Evolutionary conservation across 2,113 vertebrate species (phyloP), one percentile per base, ranked within the genome.

Genomic region (Cephalopterus ornatus): DNA sequence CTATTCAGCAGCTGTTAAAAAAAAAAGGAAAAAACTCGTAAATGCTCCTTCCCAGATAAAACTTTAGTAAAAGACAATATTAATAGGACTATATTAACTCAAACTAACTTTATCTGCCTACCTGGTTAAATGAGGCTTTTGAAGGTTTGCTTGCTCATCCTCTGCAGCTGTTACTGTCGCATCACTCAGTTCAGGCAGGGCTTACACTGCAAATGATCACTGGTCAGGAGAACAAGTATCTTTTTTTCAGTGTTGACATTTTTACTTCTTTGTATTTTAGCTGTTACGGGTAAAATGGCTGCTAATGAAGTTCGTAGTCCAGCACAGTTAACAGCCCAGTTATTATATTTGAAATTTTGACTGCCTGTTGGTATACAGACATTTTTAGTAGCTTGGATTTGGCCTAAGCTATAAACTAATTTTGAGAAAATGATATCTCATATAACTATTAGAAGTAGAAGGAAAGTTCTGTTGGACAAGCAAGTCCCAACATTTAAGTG

Each of bases 351-450:
- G 24, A 90, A 68, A 26, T 39, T 82, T 89, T 86, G 32, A 37
- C 72, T 75, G 27, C 42, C 21, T 15, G 21, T 33, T 73, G 28
- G 9, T 52, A 52, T 35, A 35, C 41, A 35, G 77, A 70, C 16
- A 33, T 71, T 91, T 95, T 70, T 66, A 82, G 70, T 37, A 46
- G 28, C 75, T 90, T 85, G 42, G 65, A 82, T 84, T 70, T 90
- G 81, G n/a, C 47, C 33, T 39, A 75, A 67, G 27, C 73, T 16
- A 73, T 66, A 75, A 37, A 39, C 4, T 59, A 37, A 22, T 39
- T 65, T 46, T 74, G 65, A 77, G 50, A 94, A 96, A 95, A 42
- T 6, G n/a, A n/a, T n/a, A n/a, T n/a, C n/a, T n/a, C n/a, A n/a
- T n/a, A n/a, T n/a, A n/a, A n/a, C n/a, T n/a, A n/a, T n/a, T n/a